A percentile compares a stretch with the other conserved stretches of the same genome.
Evolutionary conservation across 2,113 vertebrate genomes (phyloP).

Genomic region (Trogon surrucura): DNA sequence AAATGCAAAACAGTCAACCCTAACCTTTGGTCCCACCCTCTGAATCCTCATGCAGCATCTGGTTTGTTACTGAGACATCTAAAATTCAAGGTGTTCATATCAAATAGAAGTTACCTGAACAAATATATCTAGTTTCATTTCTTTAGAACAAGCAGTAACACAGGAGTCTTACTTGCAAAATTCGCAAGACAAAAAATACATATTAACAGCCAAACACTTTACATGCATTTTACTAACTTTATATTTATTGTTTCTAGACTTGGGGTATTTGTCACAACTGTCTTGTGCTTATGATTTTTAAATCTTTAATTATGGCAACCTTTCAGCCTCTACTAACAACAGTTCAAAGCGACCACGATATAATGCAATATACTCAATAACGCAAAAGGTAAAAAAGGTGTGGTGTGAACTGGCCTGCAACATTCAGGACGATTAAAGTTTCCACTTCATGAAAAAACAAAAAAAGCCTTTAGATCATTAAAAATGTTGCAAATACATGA

Average conservation of each 20-base stretch:
- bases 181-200: not conserved
- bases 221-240: not conserved
- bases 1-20: constrained; percentile 62
- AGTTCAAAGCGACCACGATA: not conserved
- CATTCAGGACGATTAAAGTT: not conserved
- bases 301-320: not conserved
- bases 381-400: not conserved
- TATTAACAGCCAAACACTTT: constrained; percentile 16
- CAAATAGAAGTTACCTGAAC: constrained; percentile 5
- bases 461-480: not conserved
- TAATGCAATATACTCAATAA: not conserved
- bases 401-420: not conserved
- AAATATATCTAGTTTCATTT: constrained; percentile 19
- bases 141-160: constrained; percentile 51
- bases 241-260: constrained; percentile 24
- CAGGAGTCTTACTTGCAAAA: constrained; percentile 20
- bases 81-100: constrained; percentile 8
- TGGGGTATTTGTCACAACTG: not conserved
- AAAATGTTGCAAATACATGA: not conserved
- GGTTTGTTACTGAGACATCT: constrained; percentile 31
- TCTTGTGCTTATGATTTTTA: not conserved
- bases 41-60: constrained; percentile 33
- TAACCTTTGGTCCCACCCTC: constrained; percentile 45
- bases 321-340: not conserved
- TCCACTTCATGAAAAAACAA: not conserved